phyloP scores from a whole-genome alignment of 1,140 invertebrate genomes.

The Lucilia sericata region DNA sequence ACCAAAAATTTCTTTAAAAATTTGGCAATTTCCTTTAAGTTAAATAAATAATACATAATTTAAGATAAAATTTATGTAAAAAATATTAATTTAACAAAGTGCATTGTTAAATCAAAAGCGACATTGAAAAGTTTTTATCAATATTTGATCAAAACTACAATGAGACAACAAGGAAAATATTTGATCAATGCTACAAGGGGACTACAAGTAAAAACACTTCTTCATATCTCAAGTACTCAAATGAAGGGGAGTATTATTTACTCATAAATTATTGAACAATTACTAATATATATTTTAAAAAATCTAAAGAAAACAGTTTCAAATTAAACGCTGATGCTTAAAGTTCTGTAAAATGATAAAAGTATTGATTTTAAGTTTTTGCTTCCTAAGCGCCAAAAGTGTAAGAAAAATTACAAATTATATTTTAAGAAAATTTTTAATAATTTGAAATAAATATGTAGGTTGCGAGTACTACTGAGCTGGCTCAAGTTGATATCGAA shows the following conservation, averaged over 20 bases:
- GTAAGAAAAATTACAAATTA: neutral
- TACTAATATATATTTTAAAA: neutral
- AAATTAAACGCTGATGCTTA: neutral
- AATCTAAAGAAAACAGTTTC: neutral
- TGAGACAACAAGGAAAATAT: neutral
- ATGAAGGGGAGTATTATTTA: neutral
- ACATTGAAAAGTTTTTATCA: neutral
- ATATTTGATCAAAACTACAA: neutral
- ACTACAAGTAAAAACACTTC: constrained; percentile 11
- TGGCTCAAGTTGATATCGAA: too few species aligned
- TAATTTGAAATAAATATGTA: too few species aligned
- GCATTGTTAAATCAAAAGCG: neutral
- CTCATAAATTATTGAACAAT: neutral
- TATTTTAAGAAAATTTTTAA: too few species aligned
- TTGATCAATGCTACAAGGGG: too few species aligned
- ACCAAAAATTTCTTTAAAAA: neutral
- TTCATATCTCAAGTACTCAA: neutral
- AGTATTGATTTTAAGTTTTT: neutral
- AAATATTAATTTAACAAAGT: neutral
- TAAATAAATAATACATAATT: too few species aligned
- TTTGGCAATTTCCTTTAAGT: too few species aligned
- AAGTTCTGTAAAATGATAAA: neutral
- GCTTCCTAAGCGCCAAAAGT: neutral
- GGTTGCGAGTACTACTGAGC: too few species aligned
- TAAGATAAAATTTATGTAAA: neutral